phyloP scores from a whole-genome alignment of 2,888 invertebrate species.

The Himalopsyche japonica region DNA sequence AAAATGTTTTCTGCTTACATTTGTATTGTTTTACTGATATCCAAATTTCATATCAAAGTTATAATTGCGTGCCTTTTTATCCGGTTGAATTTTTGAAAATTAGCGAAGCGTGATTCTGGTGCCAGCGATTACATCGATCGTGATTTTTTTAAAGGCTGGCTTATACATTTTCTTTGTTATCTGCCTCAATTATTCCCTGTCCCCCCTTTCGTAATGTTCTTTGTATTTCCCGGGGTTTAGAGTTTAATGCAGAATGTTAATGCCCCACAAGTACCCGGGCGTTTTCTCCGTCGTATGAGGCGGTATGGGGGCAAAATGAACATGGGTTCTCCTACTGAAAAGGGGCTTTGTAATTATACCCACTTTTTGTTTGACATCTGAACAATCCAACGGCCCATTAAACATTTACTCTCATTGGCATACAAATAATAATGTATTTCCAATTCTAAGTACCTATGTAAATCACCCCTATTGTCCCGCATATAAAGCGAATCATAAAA shows the following conservation, averaged over 20 bases:
- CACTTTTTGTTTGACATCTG: conserved; percentile 22
- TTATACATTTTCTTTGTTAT: not conserved
- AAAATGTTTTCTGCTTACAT: too few species aligned
- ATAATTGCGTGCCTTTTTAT: not conserved
- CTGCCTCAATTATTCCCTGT: not conserved
- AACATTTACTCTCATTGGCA: conserved; percentile 14
- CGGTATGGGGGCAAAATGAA: not conserved
- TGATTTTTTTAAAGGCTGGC: not conserved
- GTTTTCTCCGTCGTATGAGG: not conserved
- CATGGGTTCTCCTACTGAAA: not conserved
- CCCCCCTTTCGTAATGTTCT: not conserved
- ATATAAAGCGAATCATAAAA: not conserved
- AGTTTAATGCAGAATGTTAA: conserved; percentile 24
- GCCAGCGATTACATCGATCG: not conserved
- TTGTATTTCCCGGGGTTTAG: conserved; percentile 20
- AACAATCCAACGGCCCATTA: conserved; percentile 19
- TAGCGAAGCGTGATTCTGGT: not conserved
- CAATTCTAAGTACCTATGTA: conserved; percentile 3
- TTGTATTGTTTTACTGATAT: too few species aligned
- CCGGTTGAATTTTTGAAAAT: not conserved
- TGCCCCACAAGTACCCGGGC: conserved; percentile 14
- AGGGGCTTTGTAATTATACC: conserved; percentile 23
- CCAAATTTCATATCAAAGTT: too few species aligned
- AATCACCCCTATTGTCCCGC: conserved; percentile 1
- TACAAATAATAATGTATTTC: conserved; percentile 17